A percentile compares a stretch with the other conserved stretches of the same genome.
Conservation (phyloP, 2,888 invertebrate species). For the Notodonta ziczac region DNA sequence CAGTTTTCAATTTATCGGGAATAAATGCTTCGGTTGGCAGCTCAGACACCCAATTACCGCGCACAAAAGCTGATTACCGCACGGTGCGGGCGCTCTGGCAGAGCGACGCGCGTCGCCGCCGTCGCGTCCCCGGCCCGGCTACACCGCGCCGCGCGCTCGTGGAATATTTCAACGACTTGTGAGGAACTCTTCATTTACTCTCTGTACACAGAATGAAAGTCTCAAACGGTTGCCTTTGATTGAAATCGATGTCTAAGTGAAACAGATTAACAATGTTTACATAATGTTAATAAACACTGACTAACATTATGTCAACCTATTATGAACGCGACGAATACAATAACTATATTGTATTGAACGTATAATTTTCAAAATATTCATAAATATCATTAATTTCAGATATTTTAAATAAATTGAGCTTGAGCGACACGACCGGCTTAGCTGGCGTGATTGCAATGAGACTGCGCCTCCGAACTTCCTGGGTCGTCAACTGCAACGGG, state of each 20-base stretch:
- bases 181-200: constrained; percentile 74
- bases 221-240: constrained; percentile 54
- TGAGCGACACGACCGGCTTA: constrained; percentile 12
- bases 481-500: constrained; percentile 38
- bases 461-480: constrained; percentile 38
- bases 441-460: constrained; percentile 59
- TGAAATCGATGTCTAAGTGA: constrained; percentile 56
- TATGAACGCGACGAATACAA: too few relatives aligned
- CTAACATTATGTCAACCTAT: too few relatives aligned
- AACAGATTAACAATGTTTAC: constrained; percentile 5
- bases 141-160: constrained; percentile 51
- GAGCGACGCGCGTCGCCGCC: constrained; percentile 33
- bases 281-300: neutral
- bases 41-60: constrained; percentile 84
- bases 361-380: too few relatives aligned
- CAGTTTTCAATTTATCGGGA: constrained; percentile 83
- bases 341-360: too few relatives aligned
- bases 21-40: constrained; percentile 83
- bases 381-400: too few relatives aligned
- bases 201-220: constrained; percentile 42
- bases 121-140: constrained; percentile 32
- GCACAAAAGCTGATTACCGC: constrained; percentile 83
- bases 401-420: neutral
- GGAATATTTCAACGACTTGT: constrained; percentile 74
- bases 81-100: constrained; percentile 62